Conservation (phyloP, 2,888 invertebrate genomes). For the Callyntrura sp. region DNA sequence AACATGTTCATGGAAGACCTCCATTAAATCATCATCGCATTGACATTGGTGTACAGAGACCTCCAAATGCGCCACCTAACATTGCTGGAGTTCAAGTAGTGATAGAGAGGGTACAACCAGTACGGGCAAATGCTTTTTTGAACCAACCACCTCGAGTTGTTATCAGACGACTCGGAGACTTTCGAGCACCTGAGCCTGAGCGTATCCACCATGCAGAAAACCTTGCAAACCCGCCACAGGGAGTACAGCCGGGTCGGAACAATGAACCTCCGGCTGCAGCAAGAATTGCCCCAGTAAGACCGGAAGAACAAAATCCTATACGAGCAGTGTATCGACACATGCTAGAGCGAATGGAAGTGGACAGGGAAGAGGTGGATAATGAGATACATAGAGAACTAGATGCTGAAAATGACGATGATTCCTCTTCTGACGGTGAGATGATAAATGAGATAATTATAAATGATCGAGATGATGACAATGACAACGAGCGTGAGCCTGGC, state of each 20-base stretch:
- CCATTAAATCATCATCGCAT: too few relatives aligned
- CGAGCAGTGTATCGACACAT: constrained; percentile 11
- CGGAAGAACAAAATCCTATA: background rate
- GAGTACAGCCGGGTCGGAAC: background rate
- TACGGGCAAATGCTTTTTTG: background rate
- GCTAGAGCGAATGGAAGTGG: constrained; percentile 31
- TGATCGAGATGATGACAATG: too few relatives aligned
- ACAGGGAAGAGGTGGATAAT: constrained; percentile 21
- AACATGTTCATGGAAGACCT: too few relatives aligned
- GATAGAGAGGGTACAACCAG: background rate
- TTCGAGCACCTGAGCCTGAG: background rate
- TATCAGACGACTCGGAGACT: background rate
- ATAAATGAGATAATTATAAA: too few relatives aligned
- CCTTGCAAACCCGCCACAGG: background rate
- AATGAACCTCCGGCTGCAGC: background rate
- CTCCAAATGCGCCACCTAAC: background rate
- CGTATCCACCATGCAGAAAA: background rate
- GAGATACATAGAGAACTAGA: background rate
- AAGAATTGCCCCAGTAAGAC: background rate
- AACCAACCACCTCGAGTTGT: constrained; percentile 2
- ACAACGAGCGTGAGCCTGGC: background rate
- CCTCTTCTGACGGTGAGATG: too few relatives aligned
- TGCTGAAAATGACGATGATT: too few relatives aligned
- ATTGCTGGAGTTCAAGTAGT: background rate
- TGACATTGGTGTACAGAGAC: background rate